phyloP scores from a whole-genome alignment of 2,113 vertebrate species.

The Pelusios castaneus region DNA sequence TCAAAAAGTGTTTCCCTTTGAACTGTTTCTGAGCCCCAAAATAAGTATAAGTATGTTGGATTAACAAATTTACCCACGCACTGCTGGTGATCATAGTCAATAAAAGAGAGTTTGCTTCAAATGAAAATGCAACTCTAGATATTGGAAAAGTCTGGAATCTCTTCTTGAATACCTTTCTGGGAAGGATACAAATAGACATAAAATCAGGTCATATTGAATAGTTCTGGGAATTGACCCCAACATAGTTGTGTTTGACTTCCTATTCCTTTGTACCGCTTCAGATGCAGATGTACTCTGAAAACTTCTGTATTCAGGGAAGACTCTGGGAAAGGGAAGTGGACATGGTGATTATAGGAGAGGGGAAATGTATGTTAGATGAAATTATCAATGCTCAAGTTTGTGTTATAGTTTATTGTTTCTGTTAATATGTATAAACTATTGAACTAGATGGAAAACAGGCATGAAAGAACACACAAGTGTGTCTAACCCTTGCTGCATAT shows the following conservation, averaged over 20 bases:
- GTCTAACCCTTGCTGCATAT: background rate
- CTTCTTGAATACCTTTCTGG: background rate
- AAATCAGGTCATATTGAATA: background rate
- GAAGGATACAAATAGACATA: background rate
- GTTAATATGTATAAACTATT: background rate
- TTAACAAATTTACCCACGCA: background rate
- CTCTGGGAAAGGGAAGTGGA: background rate
- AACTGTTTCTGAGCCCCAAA: background rate
- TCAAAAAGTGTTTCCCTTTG: background rate
- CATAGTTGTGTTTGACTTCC: background rate
- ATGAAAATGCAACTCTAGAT: background rate
- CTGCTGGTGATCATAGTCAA: background rate
- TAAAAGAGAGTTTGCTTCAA: background rate
- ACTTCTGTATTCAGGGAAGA: background rate
- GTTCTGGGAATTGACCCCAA: background rate
- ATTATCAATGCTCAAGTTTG: background rate
- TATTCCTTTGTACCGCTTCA: accelerated
- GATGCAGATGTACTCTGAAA: background rate
- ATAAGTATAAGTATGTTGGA: background rate
- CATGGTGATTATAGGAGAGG: background rate
- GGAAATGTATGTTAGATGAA: background rate
- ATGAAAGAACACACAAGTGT: background rate
- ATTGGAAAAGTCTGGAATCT: background rate
- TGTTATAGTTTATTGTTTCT: background rate
- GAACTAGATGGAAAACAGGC: background rate